Percentiles rank a stretch among this genome's conserved stretches.
Conservation (phyloP, 2,797 vertebrate species). For the Merluccius polli region DNA sequence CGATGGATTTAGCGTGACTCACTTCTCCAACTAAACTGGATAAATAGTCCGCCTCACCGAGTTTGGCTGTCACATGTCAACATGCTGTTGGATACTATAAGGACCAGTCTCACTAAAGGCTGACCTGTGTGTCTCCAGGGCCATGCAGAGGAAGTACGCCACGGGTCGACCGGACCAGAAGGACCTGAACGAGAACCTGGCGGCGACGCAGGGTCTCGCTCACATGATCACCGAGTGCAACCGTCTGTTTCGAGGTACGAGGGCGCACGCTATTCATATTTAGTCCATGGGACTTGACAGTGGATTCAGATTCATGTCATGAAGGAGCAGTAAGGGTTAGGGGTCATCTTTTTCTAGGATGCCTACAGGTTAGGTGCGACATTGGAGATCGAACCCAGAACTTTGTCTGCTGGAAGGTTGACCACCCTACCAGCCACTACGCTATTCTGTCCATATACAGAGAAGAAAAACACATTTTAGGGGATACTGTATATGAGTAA, state of each 20-base stretch:
- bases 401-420: no score
- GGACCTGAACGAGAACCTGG: constrained; percentile 96
- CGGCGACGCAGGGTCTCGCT: constrained; percentile 93
- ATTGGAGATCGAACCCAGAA: no score
- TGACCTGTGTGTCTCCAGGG: constrained; percentile 64
- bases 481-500: no score
- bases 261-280: constrained; percentile 17
- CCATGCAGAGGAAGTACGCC: constrained; percentile 95
- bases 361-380: no score
- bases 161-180: constrained; percentile 97
- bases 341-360: no score
- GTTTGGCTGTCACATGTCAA: constrained; percentile 17
- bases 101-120: neutral
- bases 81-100: constrained; percentile 18
- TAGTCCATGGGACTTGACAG: neutral
- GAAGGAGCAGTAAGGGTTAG: no score
- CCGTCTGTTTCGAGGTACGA: constrained; percentile 94
- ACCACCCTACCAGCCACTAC: no score
- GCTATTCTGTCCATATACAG: no score
- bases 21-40: neutral
- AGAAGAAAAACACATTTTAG: no score
- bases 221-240: constrained; percentile 97
- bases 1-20: neutral
- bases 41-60: neutral
- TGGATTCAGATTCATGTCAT: no score